Base-by-base conservation (phyloP, 2,113 vertebrate genomes). In the Cettia cetti region DNA sequence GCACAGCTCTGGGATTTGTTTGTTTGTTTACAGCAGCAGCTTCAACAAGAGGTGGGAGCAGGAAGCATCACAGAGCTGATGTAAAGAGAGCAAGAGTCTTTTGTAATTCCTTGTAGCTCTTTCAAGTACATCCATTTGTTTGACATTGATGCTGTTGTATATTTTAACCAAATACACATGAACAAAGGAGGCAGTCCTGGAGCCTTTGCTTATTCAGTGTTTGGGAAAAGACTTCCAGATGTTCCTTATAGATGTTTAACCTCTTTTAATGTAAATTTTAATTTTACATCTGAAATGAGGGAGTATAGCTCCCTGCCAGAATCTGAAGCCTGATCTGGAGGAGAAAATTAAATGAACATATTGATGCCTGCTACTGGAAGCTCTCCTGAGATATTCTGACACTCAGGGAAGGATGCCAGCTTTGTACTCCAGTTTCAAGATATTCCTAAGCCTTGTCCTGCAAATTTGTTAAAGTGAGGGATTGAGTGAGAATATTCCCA, bases 81-180 rank as follows among this genome's bases (percentile, higher is more conserved):
- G 88, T 53, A 94, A 85, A 76, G 85, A 80, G 85, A 95, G 85
- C 85, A 79, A 28, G 66, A 87, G 78, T 53, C 92, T 92, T 85
- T 90, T 94, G 90, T 95, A 94, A 96, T 86, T 92, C 92, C 82
- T 77, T 92, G 92, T 96, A 90, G 82, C 82, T 94, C 85, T 94
- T 96, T 90, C 78, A 82, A 93, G 78, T 93, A 85, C 72, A 57
- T 76, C 63, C 68, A 77, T 91, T 94, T 79, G n/a, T 84, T 85
- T 96, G 92, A 94, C 88, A 60, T 70, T 44, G 74, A 71, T 28
- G 54, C 85, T 90, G 66, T 53, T 69, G 68, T 83, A 35, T 92
- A 39, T 74, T 92, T 92, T 86, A 92, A 81, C 63, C 47, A 81
- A 86, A 70, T 6, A 57, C 31, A 54, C 39, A 30, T 0, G 0